phyloP scores from a whole-genome alignment of 2,888 invertebrate species.

The Polyommatus icarus region DNA sequence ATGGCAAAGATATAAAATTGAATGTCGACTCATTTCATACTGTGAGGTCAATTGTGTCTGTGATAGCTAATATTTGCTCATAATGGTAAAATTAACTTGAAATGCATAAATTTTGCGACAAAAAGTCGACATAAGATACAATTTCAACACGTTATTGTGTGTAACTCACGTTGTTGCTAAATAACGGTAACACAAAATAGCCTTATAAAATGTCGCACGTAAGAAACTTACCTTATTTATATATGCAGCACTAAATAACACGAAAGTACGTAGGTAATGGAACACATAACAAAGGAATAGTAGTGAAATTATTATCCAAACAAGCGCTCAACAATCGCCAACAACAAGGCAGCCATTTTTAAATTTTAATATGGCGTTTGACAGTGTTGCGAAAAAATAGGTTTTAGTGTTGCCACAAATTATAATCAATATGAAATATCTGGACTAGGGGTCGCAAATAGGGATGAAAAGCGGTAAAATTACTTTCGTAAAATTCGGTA shows the following conservation, averaged over 20 bases:
- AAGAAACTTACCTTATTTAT: slow-evolving; percentile 55
- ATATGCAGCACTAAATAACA: slow-evolving; percentile 50
- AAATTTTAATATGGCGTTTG: slow-evolving; percentile 56
- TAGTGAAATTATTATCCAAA: slow-evolving; percentile 72
- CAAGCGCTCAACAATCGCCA: slow-evolving; percentile 76
- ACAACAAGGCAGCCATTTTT: slow-evolving; percentile 79
- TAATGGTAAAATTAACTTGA: background rate
- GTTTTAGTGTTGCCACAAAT: slow-evolving; percentile 38
- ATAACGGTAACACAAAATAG: slow-evolving; percentile 26
- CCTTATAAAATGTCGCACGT: slow-evolving; percentile 13
- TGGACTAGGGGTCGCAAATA: too few species aligned
- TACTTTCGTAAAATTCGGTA: too few species aligned
- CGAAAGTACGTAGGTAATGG: slow-evolving; percentile 50
- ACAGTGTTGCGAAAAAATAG: slow-evolving; percentile 44
- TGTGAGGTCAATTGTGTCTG: slow-evolving; percentile 40
- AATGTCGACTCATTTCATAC: slow-evolving; percentile 38
- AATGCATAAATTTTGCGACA: background rate
- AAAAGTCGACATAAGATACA: background rate
- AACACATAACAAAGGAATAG: slow-evolving; percentile 60
- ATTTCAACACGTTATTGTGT: slow-evolving; percentile 14
- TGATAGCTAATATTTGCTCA: slow-evolving; percentile 22
- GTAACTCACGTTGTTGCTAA: slow-evolving; percentile 60
- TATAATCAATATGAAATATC: background rate
- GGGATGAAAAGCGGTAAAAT: too few species aligned
- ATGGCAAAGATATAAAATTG: background rate